Percentiles rank a stretch among this genome's conserved stretches.
phyloP scores from a whole-genome alignment of 2,888 invertebrate species.

The Pyrrhosoma nymphula region DNA sequence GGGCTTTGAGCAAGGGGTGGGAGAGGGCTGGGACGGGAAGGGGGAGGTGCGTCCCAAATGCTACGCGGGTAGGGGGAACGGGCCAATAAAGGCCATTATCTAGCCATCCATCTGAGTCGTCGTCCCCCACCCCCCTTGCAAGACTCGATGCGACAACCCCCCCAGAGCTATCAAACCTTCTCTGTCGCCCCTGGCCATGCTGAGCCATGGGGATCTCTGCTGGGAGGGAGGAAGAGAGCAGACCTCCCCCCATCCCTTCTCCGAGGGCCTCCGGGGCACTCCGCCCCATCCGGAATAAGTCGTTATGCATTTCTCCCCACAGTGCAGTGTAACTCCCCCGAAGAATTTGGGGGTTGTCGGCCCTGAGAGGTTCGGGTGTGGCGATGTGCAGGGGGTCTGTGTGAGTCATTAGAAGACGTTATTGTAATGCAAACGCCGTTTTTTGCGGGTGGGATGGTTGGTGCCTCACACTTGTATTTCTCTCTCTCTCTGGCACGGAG shows the following conservation, averaged over 20 bases:
- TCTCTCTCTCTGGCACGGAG: no score
- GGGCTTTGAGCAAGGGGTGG: background rate
- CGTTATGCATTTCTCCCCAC: background rate
- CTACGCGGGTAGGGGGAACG: background rate
- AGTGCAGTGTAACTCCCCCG: background rate
- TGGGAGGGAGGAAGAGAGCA: background rate
- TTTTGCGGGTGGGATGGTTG: background rate
- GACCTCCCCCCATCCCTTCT: background rate
- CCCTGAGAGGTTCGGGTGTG: background rate
- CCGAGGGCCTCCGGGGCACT: background rate
- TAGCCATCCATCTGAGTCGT: conserved; percentile 56
- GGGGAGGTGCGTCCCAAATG: background rate
- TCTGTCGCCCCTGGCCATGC: conserved; percentile 18
- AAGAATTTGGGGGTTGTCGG: background rate
- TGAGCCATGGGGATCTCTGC: background rate
- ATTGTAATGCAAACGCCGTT: conserved; percentile 58
- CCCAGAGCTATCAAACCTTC: background rate
- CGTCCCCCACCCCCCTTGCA: background rate
- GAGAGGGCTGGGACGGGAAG: background rate
- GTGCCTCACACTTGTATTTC: background rate
- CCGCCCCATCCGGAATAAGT: background rate
- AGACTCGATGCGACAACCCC: background rate
- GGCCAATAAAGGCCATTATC: conserved; percentile 65
- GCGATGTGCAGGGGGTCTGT: background rate
- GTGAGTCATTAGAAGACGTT: conserved; percentile 57